phyloP scores from a whole-genome alignment of 1,140 invertebrate genomes.

The Drosophila baimaii region DNA sequence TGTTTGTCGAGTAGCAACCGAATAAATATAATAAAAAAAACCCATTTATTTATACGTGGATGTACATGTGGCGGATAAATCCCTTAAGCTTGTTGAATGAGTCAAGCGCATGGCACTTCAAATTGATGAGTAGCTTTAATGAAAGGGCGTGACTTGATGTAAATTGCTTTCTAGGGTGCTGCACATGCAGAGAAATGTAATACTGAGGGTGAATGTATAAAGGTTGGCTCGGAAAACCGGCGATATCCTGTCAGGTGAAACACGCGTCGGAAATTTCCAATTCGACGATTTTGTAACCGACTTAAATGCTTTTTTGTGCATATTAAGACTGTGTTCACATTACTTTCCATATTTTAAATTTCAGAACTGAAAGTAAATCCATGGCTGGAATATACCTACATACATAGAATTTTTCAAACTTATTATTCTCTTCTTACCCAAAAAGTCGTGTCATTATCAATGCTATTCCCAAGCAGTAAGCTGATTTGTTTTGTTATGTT shows the following conservation, averaged over 20 bases:
- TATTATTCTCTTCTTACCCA: too few species aligned
- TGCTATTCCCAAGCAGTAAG: background rate
- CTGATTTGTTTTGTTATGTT: too few species aligned
- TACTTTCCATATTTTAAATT: background rate
- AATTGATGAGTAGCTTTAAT: constrained; percentile 80
- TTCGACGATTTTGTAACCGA: constrained; percentile 12
- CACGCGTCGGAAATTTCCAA: background rate
- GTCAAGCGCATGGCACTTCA: constrained; percentile 64
- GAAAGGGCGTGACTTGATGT: constrained; percentile 75
- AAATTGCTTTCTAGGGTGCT: constrained; percentile 61
- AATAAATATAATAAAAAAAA: constrained; percentile 35
- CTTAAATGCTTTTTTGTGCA: constrained; percentile 3
- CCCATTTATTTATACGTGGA: constrained; percentile 23
- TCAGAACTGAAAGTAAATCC: too few species aligned
- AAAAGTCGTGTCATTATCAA: background rate
- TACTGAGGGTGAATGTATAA: constrained; percentile 6
- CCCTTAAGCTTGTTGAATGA: constrained; percentile 74
- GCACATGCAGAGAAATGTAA: constrained; percentile 24
- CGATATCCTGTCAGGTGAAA: constrained; percentile 50
- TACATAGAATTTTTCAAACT: too few species aligned
- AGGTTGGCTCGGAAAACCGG: constrained; percentile 26
- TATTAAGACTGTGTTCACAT: background rate
- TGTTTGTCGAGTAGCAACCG: constrained; percentile 44
- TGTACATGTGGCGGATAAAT: constrained; percentile 63
- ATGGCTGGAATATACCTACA: too few species aligned